Base-by-base conservation (phyloP, 1,140 invertebrate genomes). In the Solenopsis invicta region DNA sequence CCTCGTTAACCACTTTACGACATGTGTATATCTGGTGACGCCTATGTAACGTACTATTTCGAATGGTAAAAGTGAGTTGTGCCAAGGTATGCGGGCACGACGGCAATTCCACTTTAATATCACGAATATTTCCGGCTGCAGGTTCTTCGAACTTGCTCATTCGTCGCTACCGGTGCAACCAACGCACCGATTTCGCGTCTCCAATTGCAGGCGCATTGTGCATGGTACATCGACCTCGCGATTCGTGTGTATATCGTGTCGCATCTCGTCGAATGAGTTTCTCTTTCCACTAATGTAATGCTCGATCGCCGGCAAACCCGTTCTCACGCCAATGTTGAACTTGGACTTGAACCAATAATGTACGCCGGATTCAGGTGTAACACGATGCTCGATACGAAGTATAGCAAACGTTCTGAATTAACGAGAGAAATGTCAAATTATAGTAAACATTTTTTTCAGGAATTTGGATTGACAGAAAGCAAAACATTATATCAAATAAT, bases 91-190 rank as follows among this genome's bases (percentile, higher is more conserved):
- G 89, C 87, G 66, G 69, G 77, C 82, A 71, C 82, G 67, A 80
- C 86, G 89, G 90, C 93, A 93, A 94, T 93, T 93, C 91, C 91
- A 93, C 93, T 94, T 94, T 93, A 93, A 94, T 94, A 94, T 94
- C 93, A 93, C 93, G 93, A 94, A 94, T 94, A 94, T 94, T 94
- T 94, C 91, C 92, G 87, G 75, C 82, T 75, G 72, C 82, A 86
- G 92, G 92, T 94, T 93, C 89, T 67, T 91, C 89, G 92, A 94
- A 93, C 91, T 90, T 89, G 74, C 85, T 91, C 90, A 86, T 64
- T 92, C 93, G 76, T 89, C 90, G 88, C 87, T 85, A 86, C 84
- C 69, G 77, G 52, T 54, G 90, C 88, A 92, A 92, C 92, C 87
- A 82, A 77, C 87, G 90, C 90, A 52, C 69, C 69, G 90, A 93